Evolutionary conservation across 2,888 invertebrate species (phyloP), one percentile per base, ranked within the genome.

Genomic region (Stegophylla sp.): DNA sequence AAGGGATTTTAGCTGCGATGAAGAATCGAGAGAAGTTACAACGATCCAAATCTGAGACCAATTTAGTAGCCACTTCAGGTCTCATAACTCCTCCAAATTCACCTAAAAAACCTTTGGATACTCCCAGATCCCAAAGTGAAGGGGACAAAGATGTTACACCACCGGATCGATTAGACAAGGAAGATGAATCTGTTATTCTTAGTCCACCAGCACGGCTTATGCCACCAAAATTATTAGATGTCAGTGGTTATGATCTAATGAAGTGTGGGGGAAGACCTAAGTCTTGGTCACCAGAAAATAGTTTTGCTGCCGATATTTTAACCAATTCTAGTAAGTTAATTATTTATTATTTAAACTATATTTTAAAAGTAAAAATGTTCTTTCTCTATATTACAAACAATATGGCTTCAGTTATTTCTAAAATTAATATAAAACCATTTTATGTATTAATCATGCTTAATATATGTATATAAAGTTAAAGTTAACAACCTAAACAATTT

Each of bases 1-100:
- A 88, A 85, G 98, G 96, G 82, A 97, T 97, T 86, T 89, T 98
- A 84, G 95, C 95, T 86, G 98, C 98, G 17, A 97, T 96, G 93
- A 95, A 96, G 87, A 96, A 97, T 86, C 93, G 95, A 85, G 95
- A 96, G 86, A 95, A 93, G 87, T 88, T 96, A 84, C 97, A 95
- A 88, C 90, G 96, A 83, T 95, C 96, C 82, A 96, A 96, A 88
- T 97, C 96, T 82, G 96, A 96, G 87, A 96, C 95, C 69, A 95
- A 95, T 87, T 87, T 95, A 79, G 94, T 94, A 87, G 91, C 82
- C 26, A 84, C 83, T 4, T 79, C 79, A 0, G 79, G 79, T 17
- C 51, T 79, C 1, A 79, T 79, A 23, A 79, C 79, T 1, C 79
- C 79, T 0, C 79, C 79, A 0, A 79, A 79, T 28, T 79, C 61